Base-by-base conservation (phyloP, 2,888 invertebrate species). In the Ennomos erosarius region DNA sequence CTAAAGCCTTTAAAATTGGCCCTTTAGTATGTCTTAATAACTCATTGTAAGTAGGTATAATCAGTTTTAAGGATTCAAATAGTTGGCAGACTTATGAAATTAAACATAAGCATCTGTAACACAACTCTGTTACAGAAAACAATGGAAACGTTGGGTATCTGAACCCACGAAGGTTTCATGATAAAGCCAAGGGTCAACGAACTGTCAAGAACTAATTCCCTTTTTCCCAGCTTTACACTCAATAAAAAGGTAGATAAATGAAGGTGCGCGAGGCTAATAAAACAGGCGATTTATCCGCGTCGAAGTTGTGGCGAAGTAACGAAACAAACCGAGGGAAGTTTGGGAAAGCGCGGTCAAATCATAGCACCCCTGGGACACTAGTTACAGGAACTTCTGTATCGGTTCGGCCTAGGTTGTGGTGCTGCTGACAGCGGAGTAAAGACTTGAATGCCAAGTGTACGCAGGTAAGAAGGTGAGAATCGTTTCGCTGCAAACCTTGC, bases 341-440 rank as follows among this genome's bases (percentile, higher is more conserved):
- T 76, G 78, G 75, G 74, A 77, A 80, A 82, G 83, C 79, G 84
- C 80, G 88, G 88, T 84, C 87, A 83, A 85, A 84, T 85, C 81
- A 87, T 88, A 73, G 83, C 80, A 74, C 89, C 76, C 85, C 63
- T 58, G 85, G 83, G 88, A 81, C 68, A 56, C 64, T 73, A 80
- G 83, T 82, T 85, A 71, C 72, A 62, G 62, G 66, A 68, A 83
- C 74, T 87, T 86, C 78, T 69, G 76, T 75, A 73, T 78, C 71
- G 69, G 62, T 55, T 47, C 51, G 39, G 56, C 55, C 56, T 44
- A 33, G 38, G 59, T 10, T 45, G 42, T n/a, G 46, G 57, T 46
- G 26, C 33, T 38, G 34, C 34, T 56, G 40, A 44, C 13, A 44
- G 62, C 53, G 65, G 9, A 11, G 37, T 16, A 36, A 42, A 26